Percentiles rank a stretch among this genome's conserved stretches.
phyloP scores from a whole-genome alignment of 2,113 vertebrate species.

The Motacilla tschutschensis region DNA sequence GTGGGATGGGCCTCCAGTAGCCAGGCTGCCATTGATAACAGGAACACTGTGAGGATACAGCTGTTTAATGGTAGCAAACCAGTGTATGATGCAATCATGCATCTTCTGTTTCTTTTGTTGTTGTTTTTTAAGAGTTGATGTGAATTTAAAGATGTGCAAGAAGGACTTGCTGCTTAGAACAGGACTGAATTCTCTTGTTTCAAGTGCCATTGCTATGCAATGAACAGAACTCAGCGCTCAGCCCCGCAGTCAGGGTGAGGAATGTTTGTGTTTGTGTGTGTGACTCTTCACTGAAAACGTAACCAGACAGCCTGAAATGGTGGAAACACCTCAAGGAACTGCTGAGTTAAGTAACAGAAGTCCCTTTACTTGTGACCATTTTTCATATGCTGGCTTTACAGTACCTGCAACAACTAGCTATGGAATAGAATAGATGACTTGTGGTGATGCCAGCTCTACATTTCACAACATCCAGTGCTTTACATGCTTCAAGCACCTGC shows the following conservation, averaged over 20 bases:
- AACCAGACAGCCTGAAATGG: background rate
- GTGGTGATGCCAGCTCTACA: background rate
- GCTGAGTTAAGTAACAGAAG: background rate
- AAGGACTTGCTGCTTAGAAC: conserved; percentile 19
- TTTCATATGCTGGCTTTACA: background rate
- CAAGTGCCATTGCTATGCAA: conserved; percentile 36
- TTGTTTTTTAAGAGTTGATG: background rate
- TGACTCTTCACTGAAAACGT: background rate
- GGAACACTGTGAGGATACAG: background rate
- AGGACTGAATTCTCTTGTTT: background rate
- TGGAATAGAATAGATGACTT: background rate
- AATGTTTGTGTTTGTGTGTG: background rate
- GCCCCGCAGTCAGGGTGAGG: background rate
- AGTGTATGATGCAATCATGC: background rate
- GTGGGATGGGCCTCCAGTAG: background rate
- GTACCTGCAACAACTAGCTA: background rate
- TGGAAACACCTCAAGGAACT: background rate
- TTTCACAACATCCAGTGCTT: background rate
- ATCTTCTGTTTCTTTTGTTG: background rate
- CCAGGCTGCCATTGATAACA: background rate
- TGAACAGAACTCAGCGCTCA: background rate
- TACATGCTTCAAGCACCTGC: background rate
- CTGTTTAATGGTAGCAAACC: background rate
- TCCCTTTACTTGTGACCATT: background rate
- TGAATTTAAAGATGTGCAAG: background rate